Base-by-base conservation (phyloP, 1,140 invertebrate genomes). In the Drosophila bifasciata region DNA sequence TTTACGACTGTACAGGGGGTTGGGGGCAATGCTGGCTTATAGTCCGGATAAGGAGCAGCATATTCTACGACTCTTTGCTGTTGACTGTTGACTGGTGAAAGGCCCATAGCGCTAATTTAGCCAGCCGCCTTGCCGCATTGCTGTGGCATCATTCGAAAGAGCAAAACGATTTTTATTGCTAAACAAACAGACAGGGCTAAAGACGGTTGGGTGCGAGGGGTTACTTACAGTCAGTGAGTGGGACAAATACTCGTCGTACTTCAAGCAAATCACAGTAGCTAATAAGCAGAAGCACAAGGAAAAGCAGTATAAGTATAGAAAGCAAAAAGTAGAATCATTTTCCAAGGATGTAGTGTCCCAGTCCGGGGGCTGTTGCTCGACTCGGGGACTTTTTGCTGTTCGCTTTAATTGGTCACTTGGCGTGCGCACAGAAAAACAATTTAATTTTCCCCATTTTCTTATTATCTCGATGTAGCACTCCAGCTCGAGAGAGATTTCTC, bases 381-480 rank as follows among this genome's bases (percentile, higher is more conserved):
- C 53, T 66, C 39, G 41, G 67, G 56, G 68, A 66, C 68, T 81
- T 80, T 77, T 85, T 67, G 83, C 64, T 63, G 64, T 60, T 78
- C 77, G 41, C 69, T 85, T 85, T 85, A 85, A 85, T 85, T 85
- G 81, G 81, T 86, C 81, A 85, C 81, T 85, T 85, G 81, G 81
- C 83, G 81, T 77, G 81, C 64, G 64, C 69, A 50, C 73, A 71
- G 69, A 79, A 86, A 85, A 85, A 85, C 81, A 85, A 85, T 85
- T 86, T 85, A 85, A 85, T 86, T 85, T 86, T 81, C 77, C 58
- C 73, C 68, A 85, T 85, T 85, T 85, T 86, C 81, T 81, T 85
- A 85, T 81, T 85, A 85, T 85, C 81, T 85, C 69, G 71, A 84
- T 84, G 75, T 84, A 84, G 67, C 71, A 84, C 79, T 72, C 55